Evolutionary conservation across 2,797 vertebrate species (phyloP).

Genomic region (Oreortyx pictus): DNA sequence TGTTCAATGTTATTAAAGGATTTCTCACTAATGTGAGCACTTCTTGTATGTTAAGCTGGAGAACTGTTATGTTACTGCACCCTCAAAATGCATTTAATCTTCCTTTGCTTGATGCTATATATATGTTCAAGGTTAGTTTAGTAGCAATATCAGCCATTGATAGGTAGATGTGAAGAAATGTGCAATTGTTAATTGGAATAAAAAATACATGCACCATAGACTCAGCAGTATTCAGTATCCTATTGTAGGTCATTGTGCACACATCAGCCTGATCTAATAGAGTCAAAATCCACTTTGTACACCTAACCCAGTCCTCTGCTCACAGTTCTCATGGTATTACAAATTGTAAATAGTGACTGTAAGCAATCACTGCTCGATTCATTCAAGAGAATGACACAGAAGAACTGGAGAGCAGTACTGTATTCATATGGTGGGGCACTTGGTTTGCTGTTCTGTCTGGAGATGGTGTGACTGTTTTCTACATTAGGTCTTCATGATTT

Average conservation of each 20-base stretch:
- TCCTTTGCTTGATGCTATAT: neutral
- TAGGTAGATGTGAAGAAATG: neutral
- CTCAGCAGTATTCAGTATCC: neutral
- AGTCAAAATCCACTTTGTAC: neutral
- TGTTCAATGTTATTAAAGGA: neutral
- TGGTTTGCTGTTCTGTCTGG: neutral
- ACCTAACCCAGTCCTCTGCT: neutral
- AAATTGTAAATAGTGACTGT: neutral
- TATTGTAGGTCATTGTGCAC: neutral
- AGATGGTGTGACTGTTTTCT: neutral
- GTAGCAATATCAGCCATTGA: accelerated
- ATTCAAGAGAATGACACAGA: neutral
- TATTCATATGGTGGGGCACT: neutral
- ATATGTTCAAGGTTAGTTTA: neutral
- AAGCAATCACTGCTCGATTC: neutral
- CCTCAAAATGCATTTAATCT: neutral
- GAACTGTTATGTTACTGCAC: neutral
- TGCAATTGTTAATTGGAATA: neutral
- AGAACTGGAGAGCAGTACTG: neutral
- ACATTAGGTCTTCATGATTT: neutral
- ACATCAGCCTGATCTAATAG: neutral
- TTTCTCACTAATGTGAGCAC: neutral
- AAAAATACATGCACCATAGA: neutral
- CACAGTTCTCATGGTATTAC: neutral
- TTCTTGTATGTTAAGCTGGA: neutral